Evolutionary conservation across 2,113 vertebrate genomes (phyloP), one percentile per base, ranked within the genome.

Genomic region (Symphodus melops): DNA sequence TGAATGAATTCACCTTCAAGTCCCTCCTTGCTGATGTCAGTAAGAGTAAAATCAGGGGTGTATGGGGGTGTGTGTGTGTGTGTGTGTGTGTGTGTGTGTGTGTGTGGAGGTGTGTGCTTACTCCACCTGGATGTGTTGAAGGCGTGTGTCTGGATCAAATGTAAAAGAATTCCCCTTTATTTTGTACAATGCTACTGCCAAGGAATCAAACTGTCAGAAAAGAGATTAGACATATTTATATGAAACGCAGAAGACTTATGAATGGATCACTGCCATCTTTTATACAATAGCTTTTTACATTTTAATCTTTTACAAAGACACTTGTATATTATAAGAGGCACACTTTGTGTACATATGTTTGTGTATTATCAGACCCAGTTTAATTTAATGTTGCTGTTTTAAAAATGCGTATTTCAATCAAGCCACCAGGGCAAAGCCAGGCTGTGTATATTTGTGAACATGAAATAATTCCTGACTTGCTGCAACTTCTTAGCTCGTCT

Each of bases 181-280:
- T 81, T 81, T 68, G 65, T 81, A 83, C 51, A 68, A 89, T 76
- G 80, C 86, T 90, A 88, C 90, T 92, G 88, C 87, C 83, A 87
- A 87, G 78, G 77, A 89, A 90, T 86, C 82, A 85, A 89, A 81
- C 28, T 42, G 69, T 89, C 84, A 64, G 62, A 83, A 75, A 89
- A 85, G 82, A 89, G 76, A 85, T 90, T 86, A 85, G 77, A 89
- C 90, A 90, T 90, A 92, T 90, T 94, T 91, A 90, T 91, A 95
- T 94, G 94, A 95, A 95, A 93, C 88, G 63, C 90, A 91, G 93
- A 93, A 93, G 92, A 93, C 88, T 77, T 89, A 93, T 92, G 90
- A 91, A 93, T 92, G 91, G 72, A 91, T 93, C 94, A 97, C 97
- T 96, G 97, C 97, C 96, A 95, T 97, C 75, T 97, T 97, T 96